Evolutionary conservation across 2,113 vertebrate genomes (phyloP).

Genomic region (Megaptera novaeangliae): DNA sequence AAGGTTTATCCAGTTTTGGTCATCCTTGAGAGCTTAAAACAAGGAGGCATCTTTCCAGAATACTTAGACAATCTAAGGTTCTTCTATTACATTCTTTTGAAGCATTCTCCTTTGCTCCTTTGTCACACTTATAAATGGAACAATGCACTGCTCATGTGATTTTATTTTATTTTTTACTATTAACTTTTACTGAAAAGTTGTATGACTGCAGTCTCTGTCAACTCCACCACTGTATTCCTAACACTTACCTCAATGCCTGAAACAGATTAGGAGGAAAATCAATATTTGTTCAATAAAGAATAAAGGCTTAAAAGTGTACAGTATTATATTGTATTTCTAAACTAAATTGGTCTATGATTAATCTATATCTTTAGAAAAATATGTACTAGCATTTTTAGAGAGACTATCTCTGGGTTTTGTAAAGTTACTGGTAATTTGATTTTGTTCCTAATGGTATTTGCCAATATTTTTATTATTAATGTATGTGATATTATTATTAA

Average conservation of each 20-base stretch:
- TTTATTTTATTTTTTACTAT: background rate
- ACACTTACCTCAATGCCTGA: background rate
- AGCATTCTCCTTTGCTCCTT: background rate
- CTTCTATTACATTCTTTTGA: background rate
- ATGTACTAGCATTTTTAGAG: background rate
- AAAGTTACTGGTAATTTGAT: background rate
- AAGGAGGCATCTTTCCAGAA: background rate
- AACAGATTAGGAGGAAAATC: background rate
- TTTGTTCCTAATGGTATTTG: background rate
- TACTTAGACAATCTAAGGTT: background rate
- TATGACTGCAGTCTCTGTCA: background rate
- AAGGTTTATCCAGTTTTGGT: background rate
- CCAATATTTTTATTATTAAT: background rate
- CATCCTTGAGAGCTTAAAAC: background rate
- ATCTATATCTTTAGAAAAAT: background rate
- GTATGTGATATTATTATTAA: background rate
- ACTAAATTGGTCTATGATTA: background rate
- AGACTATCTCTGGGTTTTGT: background rate
- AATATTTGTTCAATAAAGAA: background rate
- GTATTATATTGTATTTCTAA: background rate
- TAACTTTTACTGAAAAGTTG: background rate
- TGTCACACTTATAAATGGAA: background rate
- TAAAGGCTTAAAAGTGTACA: background rate
- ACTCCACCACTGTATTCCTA: rapidly evolving
- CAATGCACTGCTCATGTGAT: background rate